phyloP scores from a whole-genome alignment of 2,888 invertebrate genomes.

The Amblyteles armatorius region DNA sequence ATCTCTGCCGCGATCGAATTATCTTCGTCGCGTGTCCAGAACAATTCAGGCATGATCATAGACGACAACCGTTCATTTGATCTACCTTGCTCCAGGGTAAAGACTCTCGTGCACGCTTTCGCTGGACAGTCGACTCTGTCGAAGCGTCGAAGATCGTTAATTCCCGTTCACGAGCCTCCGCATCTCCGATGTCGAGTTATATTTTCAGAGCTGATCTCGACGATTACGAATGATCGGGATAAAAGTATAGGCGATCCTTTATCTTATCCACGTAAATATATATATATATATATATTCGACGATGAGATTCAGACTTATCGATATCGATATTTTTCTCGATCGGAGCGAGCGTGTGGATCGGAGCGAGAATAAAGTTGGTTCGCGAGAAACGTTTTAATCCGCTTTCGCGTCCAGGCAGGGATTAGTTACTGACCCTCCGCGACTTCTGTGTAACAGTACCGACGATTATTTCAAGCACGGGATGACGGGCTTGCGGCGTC shows the following conservation, averaged over 20 bases:
- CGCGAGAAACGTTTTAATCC: constrained; percentile 32
- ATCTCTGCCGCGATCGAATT: constrained; percentile 26
- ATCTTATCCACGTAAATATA: background rate
- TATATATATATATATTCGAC: background rate
- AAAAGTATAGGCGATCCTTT: background rate
- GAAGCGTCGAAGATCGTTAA: constrained; percentile 55
- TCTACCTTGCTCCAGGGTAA: constrained; percentile 5
- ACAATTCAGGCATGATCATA: constrained; percentile 47
- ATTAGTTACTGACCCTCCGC: constrained; percentile 52
- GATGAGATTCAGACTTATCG: constrained; percentile 8
- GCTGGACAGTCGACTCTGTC: constrained; percentile 27
- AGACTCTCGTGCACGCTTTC: constrained; percentile 17
- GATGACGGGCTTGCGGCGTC: constrained; percentile 71
- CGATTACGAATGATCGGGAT: constrained; percentile 26
- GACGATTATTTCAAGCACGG: constrained; percentile 79
- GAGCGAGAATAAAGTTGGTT: constrained; percentile 3
- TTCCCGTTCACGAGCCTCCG: constrained; percentile 19
- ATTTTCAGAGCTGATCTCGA: constrained; percentile 31
- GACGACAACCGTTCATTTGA: constrained; percentile 59
- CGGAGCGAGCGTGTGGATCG: background rate
- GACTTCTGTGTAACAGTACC: constrained; percentile 77
- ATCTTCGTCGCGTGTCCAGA: constrained; percentile 9
- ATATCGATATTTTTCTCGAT: constrained; percentile 4
- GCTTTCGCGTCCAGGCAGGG: constrained; percentile 15
- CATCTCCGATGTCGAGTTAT: constrained; percentile 14